Percentiles rank a stretch among this genome's conserved stretches.
phyloP scores from a whole-genome alignment of 2,113 vertebrate species.

The Microcebus tavaratra region DNA sequence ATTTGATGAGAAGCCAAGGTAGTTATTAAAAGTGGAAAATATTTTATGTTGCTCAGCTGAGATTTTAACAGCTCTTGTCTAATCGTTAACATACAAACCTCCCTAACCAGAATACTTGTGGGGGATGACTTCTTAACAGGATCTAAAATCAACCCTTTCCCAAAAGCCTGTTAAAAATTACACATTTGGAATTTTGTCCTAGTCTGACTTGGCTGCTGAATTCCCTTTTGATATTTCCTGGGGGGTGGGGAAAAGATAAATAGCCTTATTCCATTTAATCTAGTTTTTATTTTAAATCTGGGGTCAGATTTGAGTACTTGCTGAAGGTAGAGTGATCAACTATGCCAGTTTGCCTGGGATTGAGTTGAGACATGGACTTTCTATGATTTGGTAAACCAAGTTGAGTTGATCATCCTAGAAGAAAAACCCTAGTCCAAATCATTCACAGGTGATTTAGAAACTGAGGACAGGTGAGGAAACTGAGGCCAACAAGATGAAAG shows the following conservation, averaged over 20 bases:
- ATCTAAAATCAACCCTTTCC: conserved; percentile 68
- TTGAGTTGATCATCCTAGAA: neutral
- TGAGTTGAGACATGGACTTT: neutral
- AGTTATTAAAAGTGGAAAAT: conserved; percentile 54
- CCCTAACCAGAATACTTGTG: conserved; percentile 55
- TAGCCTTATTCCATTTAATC: neutral
- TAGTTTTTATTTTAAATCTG: neutral
- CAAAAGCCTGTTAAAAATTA: conserved; percentile 78
- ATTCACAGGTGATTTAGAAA: neutral
- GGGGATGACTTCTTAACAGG: conserved; percentile 63
- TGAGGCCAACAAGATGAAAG: neutral
- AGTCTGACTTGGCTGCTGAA: conserved; percentile 40
- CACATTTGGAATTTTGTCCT: conserved; percentile 72
- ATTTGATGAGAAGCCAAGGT: conserved; percentile 34
- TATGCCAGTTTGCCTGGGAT: neutral
- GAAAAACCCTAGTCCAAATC: conserved; percentile 23
- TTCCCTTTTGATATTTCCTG: conserved; percentile 54
- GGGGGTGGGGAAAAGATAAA: neutral
- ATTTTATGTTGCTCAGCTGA: conserved; percentile 62
- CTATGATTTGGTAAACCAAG: neutral
- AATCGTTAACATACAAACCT: conserved; percentile 71
- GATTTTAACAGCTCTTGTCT: conserved; percentile 67
- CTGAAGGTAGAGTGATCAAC: neutral
- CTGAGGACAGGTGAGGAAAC: neutral
- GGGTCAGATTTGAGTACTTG: neutral